A percentile compares a stretch with the other conserved stretches of the same genome.
Evolutionary conservation across 2,113 vertebrate species (phyloP).

Genomic region (Tragelaphus imberbis): DNA sequence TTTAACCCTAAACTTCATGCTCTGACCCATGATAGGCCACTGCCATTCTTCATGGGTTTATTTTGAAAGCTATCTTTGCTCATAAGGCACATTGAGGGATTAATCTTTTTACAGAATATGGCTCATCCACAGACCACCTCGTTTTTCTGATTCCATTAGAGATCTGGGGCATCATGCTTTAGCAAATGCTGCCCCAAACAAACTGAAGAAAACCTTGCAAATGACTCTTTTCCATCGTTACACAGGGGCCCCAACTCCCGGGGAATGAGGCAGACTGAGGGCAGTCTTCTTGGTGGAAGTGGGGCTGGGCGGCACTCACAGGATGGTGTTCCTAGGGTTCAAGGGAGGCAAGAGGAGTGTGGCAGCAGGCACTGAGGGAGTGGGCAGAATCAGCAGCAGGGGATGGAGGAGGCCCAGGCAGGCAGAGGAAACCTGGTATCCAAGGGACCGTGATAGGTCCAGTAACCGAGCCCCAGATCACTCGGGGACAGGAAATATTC

Average conservation of each 20-base stretch:
- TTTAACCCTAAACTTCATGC: background rate
- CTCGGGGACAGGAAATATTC: background rate
- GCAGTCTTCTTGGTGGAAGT: background rate
- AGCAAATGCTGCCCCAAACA: background rate
- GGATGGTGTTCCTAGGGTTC: background rate
- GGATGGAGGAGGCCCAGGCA: background rate
- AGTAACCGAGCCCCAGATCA: background rate
- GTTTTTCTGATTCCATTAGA: background rate
- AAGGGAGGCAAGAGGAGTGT: background rate
- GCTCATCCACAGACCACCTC: background rate
- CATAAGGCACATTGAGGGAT: background rate
- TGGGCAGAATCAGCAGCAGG: background rate
- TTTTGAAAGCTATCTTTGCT: background rate
- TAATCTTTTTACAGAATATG: background rate
- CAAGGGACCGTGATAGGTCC: background rate
- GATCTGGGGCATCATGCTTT: rapidly evolving
- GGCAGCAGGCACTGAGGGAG: background rate
- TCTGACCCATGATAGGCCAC: background rate
- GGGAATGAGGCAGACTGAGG: background rate
- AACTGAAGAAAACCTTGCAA: background rate
- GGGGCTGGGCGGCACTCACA: rapidly evolving
- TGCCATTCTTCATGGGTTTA: background rate
- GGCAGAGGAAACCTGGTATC: background rate
- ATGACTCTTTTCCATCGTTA: background rate
- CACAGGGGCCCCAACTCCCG: background rate